Evolutionary conservation across 2,888 invertebrate species (phyloP).

Genomic region (Cerastoderma edule): DNA sequence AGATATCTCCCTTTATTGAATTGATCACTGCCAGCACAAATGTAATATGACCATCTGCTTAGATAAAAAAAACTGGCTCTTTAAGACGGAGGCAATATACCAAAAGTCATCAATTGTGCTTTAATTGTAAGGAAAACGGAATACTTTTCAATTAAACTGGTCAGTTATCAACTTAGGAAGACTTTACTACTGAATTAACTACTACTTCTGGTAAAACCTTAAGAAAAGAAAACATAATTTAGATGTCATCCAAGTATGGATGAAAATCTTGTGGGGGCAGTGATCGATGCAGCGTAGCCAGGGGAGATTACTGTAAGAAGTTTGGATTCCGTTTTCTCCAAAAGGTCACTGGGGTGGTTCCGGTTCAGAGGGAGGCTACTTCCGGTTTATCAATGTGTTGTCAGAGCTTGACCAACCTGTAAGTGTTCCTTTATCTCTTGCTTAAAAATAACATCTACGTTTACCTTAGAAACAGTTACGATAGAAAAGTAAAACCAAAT

Average conservation of each 20-base stretch:
- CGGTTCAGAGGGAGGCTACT: constrained; percentile 61
- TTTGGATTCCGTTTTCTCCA: not conserved
- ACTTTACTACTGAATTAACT: too few species aligned
- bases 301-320: not conserved
- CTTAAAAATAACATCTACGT: not conserved
- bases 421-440: not conserved
- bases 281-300: not conserved
- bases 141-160: too few species aligned
- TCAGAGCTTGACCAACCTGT: constrained; percentile 68
- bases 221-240: not conserved
- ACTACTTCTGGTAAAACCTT: not conserved
- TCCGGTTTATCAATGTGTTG: constrained; percentile 65
- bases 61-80: too few species aligned
- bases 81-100: too few species aligned
- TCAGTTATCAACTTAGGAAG: too few species aligned
- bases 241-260: not conserved
- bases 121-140: too few species aligned
- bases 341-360: constrained; percentile 45
- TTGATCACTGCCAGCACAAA: too few species aligned
- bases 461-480: too few species aligned
- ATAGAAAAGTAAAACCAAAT: too few species aligned
- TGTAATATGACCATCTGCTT: too few species aligned
- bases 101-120: too few species aligned
- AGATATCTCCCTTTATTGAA: too few species aligned
- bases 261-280: not conserved